phyloP scores from a whole-genome alignment of 2,113 vertebrate genomes.

The Oryzias celebensis region DNA sequence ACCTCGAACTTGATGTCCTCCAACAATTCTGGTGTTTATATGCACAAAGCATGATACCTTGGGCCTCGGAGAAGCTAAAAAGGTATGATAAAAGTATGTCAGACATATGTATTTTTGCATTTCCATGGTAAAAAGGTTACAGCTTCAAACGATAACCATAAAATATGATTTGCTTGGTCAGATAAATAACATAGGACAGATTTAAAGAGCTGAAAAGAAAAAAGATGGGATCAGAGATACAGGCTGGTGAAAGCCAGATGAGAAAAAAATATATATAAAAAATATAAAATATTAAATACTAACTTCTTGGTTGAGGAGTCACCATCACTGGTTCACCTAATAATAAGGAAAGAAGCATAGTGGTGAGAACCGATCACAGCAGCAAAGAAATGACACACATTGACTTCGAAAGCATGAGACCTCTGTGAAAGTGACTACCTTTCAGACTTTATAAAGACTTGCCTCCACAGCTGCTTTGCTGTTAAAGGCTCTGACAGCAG shows the following conservation, averaged over 20 bases:
- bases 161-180: conserved; percentile 40
- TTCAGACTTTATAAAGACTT: conserved; percentile 24
- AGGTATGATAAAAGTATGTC: conserved; percentile 16
- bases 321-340: conserved; percentile 61
- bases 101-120: conserved; percentile 19
- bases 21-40: conserved; percentile 85
- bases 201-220: conserved; percentile 16
- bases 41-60: conserved; percentile 75
- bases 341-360: conserved; percentile 25
- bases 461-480: conserved; percentile 25
- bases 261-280: neutral
- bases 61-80: conserved; percentile 28
- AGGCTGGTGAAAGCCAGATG: conserved; percentile 13
- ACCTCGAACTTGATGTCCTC: conserved; percentile 85
- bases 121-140: conserved; percentile 12
- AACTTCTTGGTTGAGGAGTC: conserved; percentile 52
- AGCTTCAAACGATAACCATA: conserved; percentile 31
- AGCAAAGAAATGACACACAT: conserved; percentile 6
- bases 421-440: conserved; percentile 21
- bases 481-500: conserved; percentile 33
- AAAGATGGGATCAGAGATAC: conserved; percentile 24
- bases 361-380: conserved; percentile 23
- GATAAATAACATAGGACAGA: conserved; percentile 34
- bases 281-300: conserved; percentile 27
- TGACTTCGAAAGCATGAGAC: conserved; percentile 25